Evolutionary conservation across 2,888 invertebrate genomes (phyloP), one percentile per base, ranked within the genome.

Genomic region (Sminthurides aquaticus): DNA sequence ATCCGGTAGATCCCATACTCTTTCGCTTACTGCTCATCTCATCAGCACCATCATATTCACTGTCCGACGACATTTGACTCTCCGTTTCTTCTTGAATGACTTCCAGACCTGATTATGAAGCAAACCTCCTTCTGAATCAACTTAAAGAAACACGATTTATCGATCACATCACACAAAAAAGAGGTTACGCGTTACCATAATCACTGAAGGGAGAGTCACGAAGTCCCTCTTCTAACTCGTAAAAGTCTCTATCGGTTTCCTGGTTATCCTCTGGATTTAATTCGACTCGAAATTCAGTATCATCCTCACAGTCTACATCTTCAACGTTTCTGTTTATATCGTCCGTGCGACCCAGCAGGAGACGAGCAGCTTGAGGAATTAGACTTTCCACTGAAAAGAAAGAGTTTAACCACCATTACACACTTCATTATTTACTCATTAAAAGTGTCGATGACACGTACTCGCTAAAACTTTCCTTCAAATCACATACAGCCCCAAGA

Each of bases 61-160:
- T 74, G 54, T 75, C 75, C 1, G 75, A 75, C 22, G 72, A 71
- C 70, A 75, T 75, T 60, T 75, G 74, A 57, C 73, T 75, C 56
- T 75, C 75, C 2, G 75, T 75, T 67, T 75, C 75, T 67, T 75
- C 75, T 29, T 74, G 75, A 57, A 75, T 75, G 5, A 74, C 75
- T 66, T 75, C 73, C 48, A 75, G 43, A 57, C 75, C 75, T 75
- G 56, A 24, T 65, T 49, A 29, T 28, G 56, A 48, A 34, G 43
- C 61, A 60, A 62, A 22, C 26, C 27, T 29, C 27, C 60, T 48
- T 48, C 27, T 49, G 54, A 11, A 57, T 28, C 25, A 61, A 61
- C 27, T 52, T 49, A 15, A 11, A 22, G 49, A 52, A 34, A 49
- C 60, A 29, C 18, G 3, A 15, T 3, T 34, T 34, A n/a, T 58